Evolutionary conservation across 2,888 invertebrate species (phyloP), one percentile per base, ranked within the genome.

Genomic region (Baronia brevicornis): DNA sequence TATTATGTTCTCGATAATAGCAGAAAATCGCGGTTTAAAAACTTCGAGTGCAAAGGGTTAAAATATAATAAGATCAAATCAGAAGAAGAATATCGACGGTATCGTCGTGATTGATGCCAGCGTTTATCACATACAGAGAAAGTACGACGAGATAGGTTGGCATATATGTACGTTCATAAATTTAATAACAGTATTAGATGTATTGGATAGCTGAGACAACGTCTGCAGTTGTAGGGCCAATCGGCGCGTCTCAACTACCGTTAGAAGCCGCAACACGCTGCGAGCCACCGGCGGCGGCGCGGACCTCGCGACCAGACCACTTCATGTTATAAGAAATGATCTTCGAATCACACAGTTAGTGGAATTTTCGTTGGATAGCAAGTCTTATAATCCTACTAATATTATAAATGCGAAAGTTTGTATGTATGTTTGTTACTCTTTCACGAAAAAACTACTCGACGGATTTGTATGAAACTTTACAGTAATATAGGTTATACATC

Each of bases 101-200:
- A 63, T 58, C 60, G 40, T 43, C 45, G 65, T 73, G 73, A 78
- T 71, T 67, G 67, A 77, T 75, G 68, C 51, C 51, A 49, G 54
- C 61, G 67, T 71, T 71, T 70, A 71, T 57, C 61, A 61, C 60
- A 67, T 58, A 60, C 46, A 54, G 75, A 72, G 78, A 79, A 80
- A 80, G 80, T 78, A 68, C 62, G 54, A 50, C 54, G 46, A 57
- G 61, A 65, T 63, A 63, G 42, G 29, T 20, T 21, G 29, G n/a
- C n/a, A n/a, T n/a, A n/a, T n/a, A n/a, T n/a, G 41, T 45, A 36
- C 55, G 63, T 61, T 70, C 67, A 73, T 71, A 69, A 69, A 72
- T 71, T 75, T 75, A 77, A 75, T 77, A 75, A 77, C 74, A 75
- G 71, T 74, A 75, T 72, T 74, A 75, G 75, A 77, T 71, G 66